Evolutionary conservation across 1,140 invertebrate genomes (phyloP), one percentile per base, ranked within the genome.

Genomic region (Caenorhabditis brenneri): DNA sequence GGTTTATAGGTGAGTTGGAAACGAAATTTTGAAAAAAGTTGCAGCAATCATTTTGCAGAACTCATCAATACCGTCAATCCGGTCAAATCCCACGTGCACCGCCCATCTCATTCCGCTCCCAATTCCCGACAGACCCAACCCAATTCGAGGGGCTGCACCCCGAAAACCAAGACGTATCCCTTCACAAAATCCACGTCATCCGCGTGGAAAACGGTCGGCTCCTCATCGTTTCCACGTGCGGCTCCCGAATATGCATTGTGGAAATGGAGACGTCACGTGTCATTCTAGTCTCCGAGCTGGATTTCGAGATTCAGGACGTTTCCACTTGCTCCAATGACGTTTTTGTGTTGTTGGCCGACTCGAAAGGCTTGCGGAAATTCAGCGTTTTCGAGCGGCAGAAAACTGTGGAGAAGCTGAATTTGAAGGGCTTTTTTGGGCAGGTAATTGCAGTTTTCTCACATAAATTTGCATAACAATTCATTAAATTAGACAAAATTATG

Each of bases 11-110:
- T 83, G 36, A 48, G 29, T 82, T 33, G 5, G n/a, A n/a, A 60
- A 5, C n/a, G n/a, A 10, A 15, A 7, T 36, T 27, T 2, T 27
- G 7, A 58, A 58, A 58, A 31, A 7, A 31, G 16, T 58, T 31
- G 55, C 55, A 9, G 10, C 29, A 9, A 7, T 19, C 33, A 24
- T 36, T 24, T 80, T 80, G 27, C 53, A 83, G 81, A 79, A 83
- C 82, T 15, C 82, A 83, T 48, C 82, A 83, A 55, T 83, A 74
- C 19, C 82, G 82, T 33, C 82, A 79, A 51, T 79, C 69, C 9
- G 27, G 22, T n/a, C 42, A 65, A 10, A 60, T 83, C 19, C 82
- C 82, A 10, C 65, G 82, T 9, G 69, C 49, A 1, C 49, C 51
- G 22, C 53, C 58, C 27, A 65, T 60, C 33, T 83, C 82, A 2